Evolutionary conservation across 2,113 vertebrate genomes (phyloP).

Genomic region (Tautogolabrus adspersus): DNA sequence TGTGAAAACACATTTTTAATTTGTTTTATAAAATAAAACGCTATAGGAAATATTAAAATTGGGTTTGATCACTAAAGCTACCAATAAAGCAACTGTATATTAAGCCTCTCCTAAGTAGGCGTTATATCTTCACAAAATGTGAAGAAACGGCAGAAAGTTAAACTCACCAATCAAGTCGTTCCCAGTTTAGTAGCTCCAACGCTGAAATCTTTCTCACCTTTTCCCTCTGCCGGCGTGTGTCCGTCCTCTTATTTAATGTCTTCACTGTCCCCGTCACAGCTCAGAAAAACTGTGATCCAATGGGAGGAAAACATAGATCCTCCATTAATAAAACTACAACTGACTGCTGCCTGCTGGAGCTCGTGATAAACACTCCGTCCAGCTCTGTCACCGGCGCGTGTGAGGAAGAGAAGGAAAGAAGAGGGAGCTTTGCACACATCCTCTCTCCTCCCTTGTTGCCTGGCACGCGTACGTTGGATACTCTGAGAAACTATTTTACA

Average conservation of each 20-base stretch:
- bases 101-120: no score
- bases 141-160: background rate
- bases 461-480: slow-evolving; percentile 15
- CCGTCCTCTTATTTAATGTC: slow-evolving; percentile 22
- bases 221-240: slow-evolving; percentile 23
- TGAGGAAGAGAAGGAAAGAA: background rate
- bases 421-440: slow-evolving; percentile 27
- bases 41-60: no score
- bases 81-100: no score
- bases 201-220: slow-evolving; percentile 17
- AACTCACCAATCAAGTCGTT: slow-evolving; percentile 57
- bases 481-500: background rate
- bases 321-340: slow-evolving; percentile 55
- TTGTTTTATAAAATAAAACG: no score
- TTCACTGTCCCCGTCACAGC: slow-evolving; percentile 28
- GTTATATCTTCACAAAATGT: background rate
- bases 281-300: slow-evolving; percentile 44
- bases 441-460: slow-evolving; percentile 45
- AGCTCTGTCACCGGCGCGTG: slow-evolving; percentile 42
- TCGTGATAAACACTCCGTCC: slow-evolving; percentile 25
- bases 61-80: no score
- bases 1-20: background rate
- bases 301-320: slow-evolving; percentile 46
- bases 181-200: background rate
- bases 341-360: background rate